phyloP scores from a whole-genome alignment of 2,888 invertebrate species.

The Oscheius onirici region DNA sequence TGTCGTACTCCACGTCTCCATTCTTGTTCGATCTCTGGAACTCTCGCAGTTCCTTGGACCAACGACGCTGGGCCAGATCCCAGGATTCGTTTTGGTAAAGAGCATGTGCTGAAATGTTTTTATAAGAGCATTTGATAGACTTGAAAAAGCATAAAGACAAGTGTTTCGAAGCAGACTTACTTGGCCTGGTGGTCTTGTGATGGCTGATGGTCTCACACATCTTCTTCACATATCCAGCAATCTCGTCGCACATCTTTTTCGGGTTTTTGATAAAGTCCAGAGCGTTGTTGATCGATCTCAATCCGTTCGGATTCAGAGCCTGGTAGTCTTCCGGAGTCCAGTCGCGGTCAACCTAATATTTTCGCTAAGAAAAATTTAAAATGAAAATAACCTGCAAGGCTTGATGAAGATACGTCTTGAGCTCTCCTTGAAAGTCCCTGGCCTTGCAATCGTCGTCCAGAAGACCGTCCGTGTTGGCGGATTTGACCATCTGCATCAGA shows the following conservation, averaged over 20 bases:
- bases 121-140: no score
- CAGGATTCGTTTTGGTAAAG: conserved; percentile 98
- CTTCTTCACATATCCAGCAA: conserved; percentile 74
- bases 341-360: conserved; percentile 61
- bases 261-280: conserved; percentile 89
- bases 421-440: conserved; percentile 66
- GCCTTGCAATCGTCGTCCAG: conserved; percentile 94
- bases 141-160: no score
- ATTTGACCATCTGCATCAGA: conserved; percentile 87
- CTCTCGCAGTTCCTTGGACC: conserved; percentile 80
- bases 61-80: conserved; percentile 89
- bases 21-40: conserved; percentile 81
- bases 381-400: conserved; percentile 58
- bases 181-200: conserved; percentile 56
- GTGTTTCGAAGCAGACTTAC: conserved; percentile 8
- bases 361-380: no score
- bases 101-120: conserved; percentile 21
- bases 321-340: conserved; percentile 77
- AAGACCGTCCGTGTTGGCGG: conserved; percentile 88
- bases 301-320: conserved; percentile 80
- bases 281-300: conserved; percentile 81
- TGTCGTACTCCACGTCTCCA: conserved; percentile 82
- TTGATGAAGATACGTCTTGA: conserved; percentile 69
- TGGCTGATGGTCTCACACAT: conserved; percentile 77
- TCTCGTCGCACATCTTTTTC: conserved; percentile 88